phyloP scores from a whole-genome alignment of 2,888 invertebrate species.

The Spodoptera picta region DNA sequence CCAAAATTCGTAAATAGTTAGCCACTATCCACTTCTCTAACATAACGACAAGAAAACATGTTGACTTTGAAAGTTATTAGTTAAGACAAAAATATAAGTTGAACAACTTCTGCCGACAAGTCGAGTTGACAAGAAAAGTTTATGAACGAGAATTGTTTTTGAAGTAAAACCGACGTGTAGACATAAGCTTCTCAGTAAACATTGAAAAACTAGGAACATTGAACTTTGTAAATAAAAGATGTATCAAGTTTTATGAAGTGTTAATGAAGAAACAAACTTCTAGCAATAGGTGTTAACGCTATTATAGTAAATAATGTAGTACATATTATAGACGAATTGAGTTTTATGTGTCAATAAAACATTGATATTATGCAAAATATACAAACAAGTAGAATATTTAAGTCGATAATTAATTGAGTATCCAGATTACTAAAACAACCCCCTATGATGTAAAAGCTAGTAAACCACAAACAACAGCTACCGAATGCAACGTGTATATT shows the following conservation, averaged over 20 bases:
- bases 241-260: neutral
- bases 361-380: no score
- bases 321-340: no score
- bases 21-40: constrained; percentile 12
- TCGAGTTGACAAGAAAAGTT: constrained; percentile 34
- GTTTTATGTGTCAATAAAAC: no score
- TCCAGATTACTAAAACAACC: no score
- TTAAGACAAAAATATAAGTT: constrained; percentile 34
- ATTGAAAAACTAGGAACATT: constrained; percentile 3
- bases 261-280: no score
- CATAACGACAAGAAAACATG: constrained; percentile 20
- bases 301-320: no score
- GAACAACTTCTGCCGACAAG: constrained; percentile 17
- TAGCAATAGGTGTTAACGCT: no score
- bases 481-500: no score
- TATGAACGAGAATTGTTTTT: constrained; percentile 16
- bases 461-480: no score
- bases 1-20: neutral
- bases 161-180: constrained; percentile 5
- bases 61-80: constrained; percentile 39
- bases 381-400: no score
- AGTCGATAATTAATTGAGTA: no score
- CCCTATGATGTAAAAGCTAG: no score
- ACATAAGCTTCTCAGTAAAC: neutral
- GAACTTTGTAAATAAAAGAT: neutral